Evolutionary conservation across 2,797 vertebrate genomes (phyloP).

Genomic region (Premnoplex brunnescens): DNA sequence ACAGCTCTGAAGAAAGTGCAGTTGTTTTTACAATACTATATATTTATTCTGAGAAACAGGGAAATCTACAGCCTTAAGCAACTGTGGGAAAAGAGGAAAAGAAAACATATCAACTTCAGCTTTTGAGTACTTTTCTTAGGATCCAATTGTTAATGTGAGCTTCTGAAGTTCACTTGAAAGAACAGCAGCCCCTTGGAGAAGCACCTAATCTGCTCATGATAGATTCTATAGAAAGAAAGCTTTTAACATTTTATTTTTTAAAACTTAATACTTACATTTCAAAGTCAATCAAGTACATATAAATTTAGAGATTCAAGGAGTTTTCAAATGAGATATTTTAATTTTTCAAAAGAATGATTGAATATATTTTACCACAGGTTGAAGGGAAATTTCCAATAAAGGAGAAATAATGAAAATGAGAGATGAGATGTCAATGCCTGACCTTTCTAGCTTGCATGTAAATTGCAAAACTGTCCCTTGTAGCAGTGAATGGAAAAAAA

Average conservation of each 20-base stretch:
- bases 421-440: background rate
- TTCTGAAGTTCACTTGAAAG: slow-evolving; percentile 33
- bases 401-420: background rate
- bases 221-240: background rate
- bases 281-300: background rate
- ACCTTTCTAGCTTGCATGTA: background rate
- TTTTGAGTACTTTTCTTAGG: background rate
- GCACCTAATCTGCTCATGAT: background rate
- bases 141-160: background rate
- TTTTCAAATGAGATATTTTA: background rate
- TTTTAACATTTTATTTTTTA: background rate
- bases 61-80: background rate
- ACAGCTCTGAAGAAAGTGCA: background rate
- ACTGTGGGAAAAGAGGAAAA: background rate
- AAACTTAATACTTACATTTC: background rate
- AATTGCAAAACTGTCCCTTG: background rate
- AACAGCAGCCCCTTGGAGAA: background rate
- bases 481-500: background rate
- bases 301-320: background rate
- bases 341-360: background rate
- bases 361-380: background rate
- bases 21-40: background rate
- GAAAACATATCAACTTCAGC: background rate
- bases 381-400: background rate
- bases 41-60: background rate